Conservation (phyloP, 2,113 vertebrate species). For the Bombycilla garrulus region DNA sequence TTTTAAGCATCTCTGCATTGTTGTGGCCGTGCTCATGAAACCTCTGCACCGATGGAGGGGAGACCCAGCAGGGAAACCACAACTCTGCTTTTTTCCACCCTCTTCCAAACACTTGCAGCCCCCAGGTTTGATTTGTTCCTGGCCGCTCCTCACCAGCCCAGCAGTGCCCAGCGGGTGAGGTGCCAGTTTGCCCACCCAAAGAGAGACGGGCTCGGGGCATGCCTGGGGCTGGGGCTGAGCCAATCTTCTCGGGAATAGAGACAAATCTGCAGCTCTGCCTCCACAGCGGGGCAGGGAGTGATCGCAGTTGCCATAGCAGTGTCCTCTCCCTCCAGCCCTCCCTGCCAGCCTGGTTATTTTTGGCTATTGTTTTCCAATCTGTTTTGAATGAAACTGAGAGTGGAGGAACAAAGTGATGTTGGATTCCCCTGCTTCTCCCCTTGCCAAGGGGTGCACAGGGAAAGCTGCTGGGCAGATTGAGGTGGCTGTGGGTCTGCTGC, state of each 20-base stretch:
- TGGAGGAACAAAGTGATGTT: not conserved
- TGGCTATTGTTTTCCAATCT: not conserved
- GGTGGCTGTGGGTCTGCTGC: not conserved
- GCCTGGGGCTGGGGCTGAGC: not conserved
- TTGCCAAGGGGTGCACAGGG: not conserved
- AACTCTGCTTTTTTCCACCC: not conserved
- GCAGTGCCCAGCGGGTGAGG: not conserved
- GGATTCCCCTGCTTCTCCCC: not conserved
- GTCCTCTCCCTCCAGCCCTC: conserved; percentile 5
- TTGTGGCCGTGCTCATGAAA: rapidly evolving
- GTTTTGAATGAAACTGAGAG: not conserved
- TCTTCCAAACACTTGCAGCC: not conserved
- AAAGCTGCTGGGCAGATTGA: not conserved
- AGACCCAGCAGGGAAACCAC: not conserved
- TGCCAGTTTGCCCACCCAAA: not conserved
- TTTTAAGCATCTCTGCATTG: not conserved
- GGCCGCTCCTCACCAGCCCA: not conserved
- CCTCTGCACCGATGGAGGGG: not conserved
- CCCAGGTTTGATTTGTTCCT: not conserved
- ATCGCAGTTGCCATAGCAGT: conserved; percentile 51
- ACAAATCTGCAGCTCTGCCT: not conserved
- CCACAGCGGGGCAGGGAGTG: conserved; percentile 5
- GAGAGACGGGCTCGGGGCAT: not conserved
- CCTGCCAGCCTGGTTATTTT: conserved; percentile 24
- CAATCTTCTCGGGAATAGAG: not conserved